Evolutionary conservation across 2,797 vertebrate species (phyloP), one percentile per base, ranked within the genome.

Genomic region (Myotis daubentonii): DNA sequence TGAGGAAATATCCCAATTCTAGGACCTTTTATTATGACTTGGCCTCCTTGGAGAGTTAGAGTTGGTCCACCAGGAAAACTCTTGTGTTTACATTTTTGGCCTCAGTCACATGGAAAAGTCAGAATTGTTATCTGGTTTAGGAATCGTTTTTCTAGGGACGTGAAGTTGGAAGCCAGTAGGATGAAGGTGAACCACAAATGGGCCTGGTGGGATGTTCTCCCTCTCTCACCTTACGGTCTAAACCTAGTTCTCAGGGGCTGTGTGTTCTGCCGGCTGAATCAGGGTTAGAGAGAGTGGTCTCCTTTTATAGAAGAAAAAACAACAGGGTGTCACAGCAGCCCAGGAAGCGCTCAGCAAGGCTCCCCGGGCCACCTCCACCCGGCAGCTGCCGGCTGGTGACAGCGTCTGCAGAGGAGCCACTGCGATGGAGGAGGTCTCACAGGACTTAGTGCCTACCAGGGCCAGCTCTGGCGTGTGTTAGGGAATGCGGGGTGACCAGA

Each of bases 81-180:
- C 70, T 72, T 78, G 23, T 86, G 53, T 87, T 90, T 92, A 80
- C 4, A 30, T 62, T 83, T 93, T 87, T 92, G 89, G 85, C 53
- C 36, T 80, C n/a, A 44, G 55, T 94, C 78, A 72, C 20, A 10
- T 68, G 88, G 85, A 79, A 79, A 86, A 70, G 80, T 74, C 75
- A 41, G 51, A 94, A 89, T 53, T 60, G 38, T 16, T 62, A 30
- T 91, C 36, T 79, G 30, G 78, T 87, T 49, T 87, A 93, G 94
- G 87, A 91, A 93, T 16, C 13, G 20, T 51, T 93, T 95, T 94
- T 94, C 91, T 75, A 87, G 93, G 94, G 91, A 90, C 15, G 4
- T 38, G 60, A 87, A 89, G 16, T 36, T 82, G 68, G 55, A 95
- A 80, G 72, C 71, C 89, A 89, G 87, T 92, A 80, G 51, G 47